A percentile compares a stretch with the other conserved stretches of the same genome.
Evolutionary conservation across 2,113 vertebrate genomes (phyloP).

Genomic region (Cinclus mexicanus): DNA sequence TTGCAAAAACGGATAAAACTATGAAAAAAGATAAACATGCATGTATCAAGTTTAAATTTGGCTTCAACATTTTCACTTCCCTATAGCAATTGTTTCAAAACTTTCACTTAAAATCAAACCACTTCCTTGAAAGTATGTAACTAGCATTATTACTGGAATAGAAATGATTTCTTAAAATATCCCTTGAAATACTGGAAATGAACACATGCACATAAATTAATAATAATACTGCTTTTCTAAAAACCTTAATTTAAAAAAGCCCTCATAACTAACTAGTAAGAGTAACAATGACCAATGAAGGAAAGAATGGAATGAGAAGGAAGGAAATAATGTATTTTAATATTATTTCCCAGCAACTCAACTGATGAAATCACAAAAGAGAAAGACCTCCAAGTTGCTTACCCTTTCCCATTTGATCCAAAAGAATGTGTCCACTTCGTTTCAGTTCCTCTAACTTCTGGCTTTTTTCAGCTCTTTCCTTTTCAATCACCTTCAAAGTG

Average conservation of each 20-base stretch:
- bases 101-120: neutral
- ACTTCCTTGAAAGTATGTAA: neutral
- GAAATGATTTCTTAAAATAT: neutral
- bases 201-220: neutral
- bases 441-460: slow-evolving; percentile 74
- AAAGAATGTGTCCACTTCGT: slow-evolving; percentile 75
- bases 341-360: neutral
- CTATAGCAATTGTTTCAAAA: neutral
- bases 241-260: neutral
- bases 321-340: neutral
- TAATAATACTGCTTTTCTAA: neutral
- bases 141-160: neutral
- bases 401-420: slow-evolving; percentile 89
- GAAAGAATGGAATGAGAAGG: neutral
- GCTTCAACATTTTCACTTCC: neutral
- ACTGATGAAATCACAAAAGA: neutral
- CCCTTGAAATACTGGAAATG: neutral
- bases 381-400: neutral
- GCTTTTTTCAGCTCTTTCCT: slow-evolving; percentile 76
- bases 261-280: neutral
- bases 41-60: neutral
- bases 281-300: neutral
- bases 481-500: slow-evolving; percentile 79
- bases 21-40: neutral
- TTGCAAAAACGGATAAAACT: neutral